A percentile compares a stretch with the other conserved stretches of the same genome.
phyloP scores from a whole-genome alignment of 53 echinoderm and acorn worm species.

The Antedon mediterranea region DNA sequence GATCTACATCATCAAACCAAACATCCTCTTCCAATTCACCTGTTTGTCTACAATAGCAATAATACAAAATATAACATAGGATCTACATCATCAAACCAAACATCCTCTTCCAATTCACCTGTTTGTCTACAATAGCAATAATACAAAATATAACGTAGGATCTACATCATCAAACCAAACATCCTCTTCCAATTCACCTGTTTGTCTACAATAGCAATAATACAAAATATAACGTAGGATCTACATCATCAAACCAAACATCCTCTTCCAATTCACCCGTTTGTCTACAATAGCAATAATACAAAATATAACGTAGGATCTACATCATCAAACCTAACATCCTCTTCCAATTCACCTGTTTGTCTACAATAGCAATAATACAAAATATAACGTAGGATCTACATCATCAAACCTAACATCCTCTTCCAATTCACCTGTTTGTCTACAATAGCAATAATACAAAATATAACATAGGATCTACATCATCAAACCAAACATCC shows the following conservation, averaged over 20 bases:
- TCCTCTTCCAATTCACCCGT: constrained; percentile 4
- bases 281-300: no score
- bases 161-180: constrained; percentile 95
- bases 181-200: constrained; percentile 5
- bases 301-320: constrained; percentile 66
- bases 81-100: constrained; percentile 95
- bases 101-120: constrained; percentile 7
- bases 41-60: no score
- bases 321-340: constrained; percentile 90
- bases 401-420: constrained; percentile 92
- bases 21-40: constrained; percentile 15
- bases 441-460: no score
- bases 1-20: constrained; percentile 95
- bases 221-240: constrained; percentile 59
- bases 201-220: no score
- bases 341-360: neutral
- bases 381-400: constrained; percentile 60
- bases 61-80: constrained; percentile 52
- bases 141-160: constrained; percentile 51
- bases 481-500: constrained; percentile 86
- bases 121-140: no score
- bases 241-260: constrained; percentile 91
- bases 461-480: constrained; percentile 66
- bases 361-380: no score
- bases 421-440: neutral